phyloP scores from a whole-genome alignment of 2,113 vertebrate species.

The Tupaia tana region DNA sequence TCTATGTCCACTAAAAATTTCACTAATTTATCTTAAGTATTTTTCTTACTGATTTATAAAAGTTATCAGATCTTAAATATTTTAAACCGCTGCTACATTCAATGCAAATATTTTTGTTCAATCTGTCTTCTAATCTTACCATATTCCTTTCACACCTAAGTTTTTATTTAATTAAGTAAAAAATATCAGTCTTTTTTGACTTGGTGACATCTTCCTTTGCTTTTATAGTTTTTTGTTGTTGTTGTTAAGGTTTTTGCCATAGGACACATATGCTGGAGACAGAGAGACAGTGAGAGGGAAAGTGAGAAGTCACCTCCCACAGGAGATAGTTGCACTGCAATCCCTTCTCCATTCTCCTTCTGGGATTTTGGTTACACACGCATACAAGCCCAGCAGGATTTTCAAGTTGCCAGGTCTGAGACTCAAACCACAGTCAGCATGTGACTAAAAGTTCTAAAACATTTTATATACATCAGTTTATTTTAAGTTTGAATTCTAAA shows the following conservation, averaged over 20 bases:
- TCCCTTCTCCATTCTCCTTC: too few relatives aligned
- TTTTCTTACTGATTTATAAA: slow-evolving; percentile 48
- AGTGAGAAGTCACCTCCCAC: too few relatives aligned
- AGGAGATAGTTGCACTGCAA: too few relatives aligned
- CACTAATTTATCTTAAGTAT: slow-evolving; percentile 19
- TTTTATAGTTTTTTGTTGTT: not conserved
- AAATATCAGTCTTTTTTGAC: slow-evolving; percentile 23
- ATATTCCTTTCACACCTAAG: slow-evolving; percentile 18
- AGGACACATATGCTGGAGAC: too few relatives aligned
- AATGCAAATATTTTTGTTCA: slow-evolving; percentile 51
- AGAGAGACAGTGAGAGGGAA: too few relatives aligned
- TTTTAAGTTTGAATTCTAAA: not conserved
- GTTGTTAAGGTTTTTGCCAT: too few relatives aligned
- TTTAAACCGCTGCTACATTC: slow-evolving; percentile 28
- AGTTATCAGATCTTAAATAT: slow-evolving; percentile 6
- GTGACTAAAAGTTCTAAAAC: slow-evolving; percentile 35
- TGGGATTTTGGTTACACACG: too few relatives aligned
- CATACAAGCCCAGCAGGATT: too few relatives aligned
- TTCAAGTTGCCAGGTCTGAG: too few relatives aligned
- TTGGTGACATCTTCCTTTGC: slow-evolving; percentile 24
- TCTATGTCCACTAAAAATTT: not conserved
- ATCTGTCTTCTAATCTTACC: not conserved
- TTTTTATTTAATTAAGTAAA: slow-evolving; percentile 55
- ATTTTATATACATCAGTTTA: not conserved
- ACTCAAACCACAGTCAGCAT: too few relatives aligned